Evolutionary conservation across 2,888 invertebrate genomes (phyloP).

Genomic region (Oligia strigilis): DNA sequence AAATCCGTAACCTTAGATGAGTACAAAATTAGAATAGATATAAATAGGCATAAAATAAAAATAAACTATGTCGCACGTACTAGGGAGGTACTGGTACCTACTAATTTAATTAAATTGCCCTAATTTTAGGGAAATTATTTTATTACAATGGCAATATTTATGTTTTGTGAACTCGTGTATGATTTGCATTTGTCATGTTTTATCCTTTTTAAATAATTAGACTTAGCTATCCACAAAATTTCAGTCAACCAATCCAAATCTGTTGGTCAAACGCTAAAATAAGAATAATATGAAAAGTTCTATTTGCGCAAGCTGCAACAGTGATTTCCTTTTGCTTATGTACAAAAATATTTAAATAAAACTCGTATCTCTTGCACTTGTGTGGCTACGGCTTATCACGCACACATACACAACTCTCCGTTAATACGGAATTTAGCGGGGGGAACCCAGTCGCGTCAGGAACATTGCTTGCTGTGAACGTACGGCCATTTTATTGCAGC

Average conservation of each 20-base stretch:
- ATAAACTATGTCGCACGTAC: neutral
- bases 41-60: neutral
- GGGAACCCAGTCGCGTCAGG: slow-evolving; percentile 41
- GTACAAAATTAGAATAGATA: neutral
- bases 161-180: neutral
- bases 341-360: neutral
- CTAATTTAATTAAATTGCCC: neutral
- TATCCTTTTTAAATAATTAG: neutral
- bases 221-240: neutral
- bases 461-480: slow-evolving; percentile 21
- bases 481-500: neutral
- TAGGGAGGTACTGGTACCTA: neutral
- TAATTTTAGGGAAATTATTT: slow-evolving; percentile 19
- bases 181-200: neutral
- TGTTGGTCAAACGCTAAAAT: neutral
- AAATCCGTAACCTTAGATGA: neutral
- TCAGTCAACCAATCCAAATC: neutral
- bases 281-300: neutral
- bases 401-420: slow-evolving; percentile 23
- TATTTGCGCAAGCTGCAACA: neutral
- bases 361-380: neutral
- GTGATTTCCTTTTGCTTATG: neutral
- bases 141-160: slow-evolving; percentile 9
- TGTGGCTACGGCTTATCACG: slow-evolving; percentile 7
- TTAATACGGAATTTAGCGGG: slow-evolving; percentile 42